phyloP scores from a whole-genome alignment of 2,888 invertebrate species.

The Sericinus montela region DNA sequence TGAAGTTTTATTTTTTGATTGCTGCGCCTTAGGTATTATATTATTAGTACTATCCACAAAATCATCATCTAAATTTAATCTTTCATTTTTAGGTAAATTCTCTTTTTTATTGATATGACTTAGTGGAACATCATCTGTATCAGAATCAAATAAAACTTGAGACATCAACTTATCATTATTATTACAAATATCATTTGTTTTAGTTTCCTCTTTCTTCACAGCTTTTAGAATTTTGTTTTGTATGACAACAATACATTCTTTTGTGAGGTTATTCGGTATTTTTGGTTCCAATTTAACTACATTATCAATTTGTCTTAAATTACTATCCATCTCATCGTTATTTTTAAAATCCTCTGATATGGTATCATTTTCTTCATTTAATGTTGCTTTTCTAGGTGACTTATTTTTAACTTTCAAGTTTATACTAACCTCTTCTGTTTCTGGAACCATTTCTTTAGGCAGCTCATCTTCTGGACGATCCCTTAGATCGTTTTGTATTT shows the following conservation, averaged over 20 bases:
- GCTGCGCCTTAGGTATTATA: background rate
- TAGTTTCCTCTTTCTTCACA: slow-evolving; percentile 17
- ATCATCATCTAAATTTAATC: slow-evolving; percentile 36
- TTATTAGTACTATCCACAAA: slow-evolving; percentile 33
- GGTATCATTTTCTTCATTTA: slow-evolving; percentile 23
- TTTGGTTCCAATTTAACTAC: slow-evolving; percentile 30
- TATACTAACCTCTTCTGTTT: background rate
- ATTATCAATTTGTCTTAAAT: slow-evolving; percentile 8
- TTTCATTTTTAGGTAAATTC: slow-evolving; percentile 10
- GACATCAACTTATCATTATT: slow-evolving; percentile 27
- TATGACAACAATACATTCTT: slow-evolving; percentile 66
- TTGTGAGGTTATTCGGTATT: slow-evolving; percentile 60
- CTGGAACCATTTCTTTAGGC: background rate
- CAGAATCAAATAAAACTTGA: slow-evolving; percentile 52
- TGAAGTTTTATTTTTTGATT: slow-evolving; percentile 1
- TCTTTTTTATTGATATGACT: slow-evolving; percentile 40
- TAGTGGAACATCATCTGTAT: slow-evolving; percentile 59
- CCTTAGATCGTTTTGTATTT: background rate
- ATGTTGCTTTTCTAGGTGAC: slow-evolving; percentile 27
- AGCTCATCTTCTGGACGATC: background rate
- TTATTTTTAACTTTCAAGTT: slow-evolving; percentile 25
- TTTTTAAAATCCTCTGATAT: background rate
- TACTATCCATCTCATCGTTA: slow-evolving; percentile 11
- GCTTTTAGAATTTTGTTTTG: slow-evolving; percentile 59
- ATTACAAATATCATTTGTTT: slow-evolving; percentile 8